Evolutionary conservation across 2,113 vertebrate species (phyloP), one percentile per base, ranked within the genome.

Genomic region (Planiliza haematocheilus): DNA sequence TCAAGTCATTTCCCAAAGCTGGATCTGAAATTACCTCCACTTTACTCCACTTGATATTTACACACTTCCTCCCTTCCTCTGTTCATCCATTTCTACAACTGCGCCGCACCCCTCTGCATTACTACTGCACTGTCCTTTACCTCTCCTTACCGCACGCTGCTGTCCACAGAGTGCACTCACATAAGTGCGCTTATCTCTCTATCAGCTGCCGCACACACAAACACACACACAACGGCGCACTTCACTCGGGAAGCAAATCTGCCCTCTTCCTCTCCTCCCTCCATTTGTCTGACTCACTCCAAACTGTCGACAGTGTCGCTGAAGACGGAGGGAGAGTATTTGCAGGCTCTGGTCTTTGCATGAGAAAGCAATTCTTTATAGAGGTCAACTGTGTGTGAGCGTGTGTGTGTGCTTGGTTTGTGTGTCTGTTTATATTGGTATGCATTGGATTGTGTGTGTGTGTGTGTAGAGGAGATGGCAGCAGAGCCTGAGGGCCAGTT

Each of bases 51-150:
- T 74, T 60, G 14, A 77, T 53, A 34, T 64, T 36, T 1, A 45
- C 14, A 1, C 65, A 41, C 65, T 18, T 36, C 17, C 41, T 13
- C 49, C 20, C 34, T 36, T 13, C 8, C 11, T 13, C 36, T 4
- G 6, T 63, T 68, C 63, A 46, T 49, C 56, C 56, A 42, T 81
- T 68, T 81, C 64, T 78, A 14, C 57, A 52, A 71, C 71, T 79
- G 56, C 70, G 0, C 62, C 4, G 45, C 39, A 2, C 68, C 62
- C 72, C 39, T 10, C 71, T 66, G 77, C 75, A 77, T 79, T 49
- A 72, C 63, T 52, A 36, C 85, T 51, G 79, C 79, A 68, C 73
- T 63, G 85, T 89, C 88, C 83, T 84, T 86, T 86, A 81, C 81
- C 77, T 83, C 82, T 85, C 82, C 84, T 85, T 50, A 74, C 70